These are phyloP conservation scores for sheep (Ovis aries) DNA, from an alignment of 2,113 vertebrate species.

Conservation along the genomic window ARS-UI_Ramb_v3.0 NC_056080.1:16113501-16114000, in stretches of 20 bases:
- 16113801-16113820: not conserved
- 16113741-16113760: not conserved
- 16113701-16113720: not conserved
- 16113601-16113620: not conserved
- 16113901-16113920: not conserved
- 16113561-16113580: not conserved
- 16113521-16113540: not conserved
- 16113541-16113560: not conserved
- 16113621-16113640: not conserved
- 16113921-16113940: not conserved
- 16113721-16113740: not conserved
- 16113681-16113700: not conserved
- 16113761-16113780: not conserved
- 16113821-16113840: not conserved
- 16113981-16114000: slow-evolving; percentile 8
- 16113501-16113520: not conserved
- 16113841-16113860: not conserved
- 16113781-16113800: not conserved
- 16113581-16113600: not conserved
- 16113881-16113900: not conserved
- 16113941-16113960: not conserved
- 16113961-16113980: not conserved
- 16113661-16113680: not conserved
- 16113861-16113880: not conserved
- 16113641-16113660: not conserved